These are phyloP conservation scores for Pterostichus niger DNA, from an alignment of 2,888 invertebrate species.

Conservation along the genomic window DNA sequence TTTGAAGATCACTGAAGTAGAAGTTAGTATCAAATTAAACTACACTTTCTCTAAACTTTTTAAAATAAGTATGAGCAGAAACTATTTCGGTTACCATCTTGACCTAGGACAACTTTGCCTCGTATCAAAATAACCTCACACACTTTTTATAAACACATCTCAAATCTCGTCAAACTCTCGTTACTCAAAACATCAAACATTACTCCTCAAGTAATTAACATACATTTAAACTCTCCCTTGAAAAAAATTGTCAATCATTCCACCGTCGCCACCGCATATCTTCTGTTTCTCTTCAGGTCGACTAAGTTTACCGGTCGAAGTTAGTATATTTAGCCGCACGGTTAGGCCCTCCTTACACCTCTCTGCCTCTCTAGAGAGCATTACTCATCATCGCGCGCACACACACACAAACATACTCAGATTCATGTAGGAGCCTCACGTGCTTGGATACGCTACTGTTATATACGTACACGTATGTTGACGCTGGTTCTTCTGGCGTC, in stretches of 20 bases:
- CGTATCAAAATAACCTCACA: not conserved
- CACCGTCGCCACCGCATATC: not conserved
- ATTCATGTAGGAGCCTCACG: not conserved
- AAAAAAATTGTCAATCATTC: not conserved
- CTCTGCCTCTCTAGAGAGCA: not conserved
- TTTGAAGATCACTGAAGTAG: too few relatives aligned
- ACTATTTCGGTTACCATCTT: not conserved
- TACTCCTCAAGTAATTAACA: too few relatives aligned
- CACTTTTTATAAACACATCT: not conserved
- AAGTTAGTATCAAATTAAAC: not conserved
- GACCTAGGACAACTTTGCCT: not conserved
- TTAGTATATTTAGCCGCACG: conserved; percentile 18
- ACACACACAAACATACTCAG: not conserved
- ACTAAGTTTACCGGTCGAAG: not conserved
- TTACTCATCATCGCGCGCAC: conserved; percentile 19
- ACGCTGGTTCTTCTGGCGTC: conserved; percentile 36
- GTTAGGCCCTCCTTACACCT: not conserved
- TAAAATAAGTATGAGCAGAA: conserved; percentile 9
- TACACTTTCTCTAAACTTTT: not conserved
- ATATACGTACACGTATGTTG: not conserved
- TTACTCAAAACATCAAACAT: too few relatives aligned
- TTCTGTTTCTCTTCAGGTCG: not conserved
- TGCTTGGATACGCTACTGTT: not conserved
- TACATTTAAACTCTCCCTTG: too few relatives aligned
- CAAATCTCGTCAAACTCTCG: not conserved